These are phyloP conservation scores for Palythoa grandis DNA, from an alignment of 92 coral and sea anemone species.

Conservation along the genomic window DNA sequence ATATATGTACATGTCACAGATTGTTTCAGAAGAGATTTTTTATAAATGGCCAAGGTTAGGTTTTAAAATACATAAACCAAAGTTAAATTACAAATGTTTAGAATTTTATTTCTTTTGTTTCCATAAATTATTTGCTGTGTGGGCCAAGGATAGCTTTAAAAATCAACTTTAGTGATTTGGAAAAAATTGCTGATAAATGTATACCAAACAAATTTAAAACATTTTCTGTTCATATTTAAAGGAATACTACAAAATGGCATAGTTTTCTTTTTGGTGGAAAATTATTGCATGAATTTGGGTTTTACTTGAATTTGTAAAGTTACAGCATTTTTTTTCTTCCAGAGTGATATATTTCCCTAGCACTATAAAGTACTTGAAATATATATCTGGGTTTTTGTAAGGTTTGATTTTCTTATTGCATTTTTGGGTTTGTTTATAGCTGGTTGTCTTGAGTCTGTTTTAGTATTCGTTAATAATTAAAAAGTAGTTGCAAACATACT, in stretches of 20 bases:
- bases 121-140: not conserved
- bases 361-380: not conserved
- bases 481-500: conserved; percentile 3
- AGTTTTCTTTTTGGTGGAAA: not conserved
- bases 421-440: not conserved
- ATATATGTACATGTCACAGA: not conserved
- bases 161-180: not conserved
- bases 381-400: not conserved
- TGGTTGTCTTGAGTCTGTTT: conserved; percentile 36
- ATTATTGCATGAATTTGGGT: not conserved
- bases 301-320: not conserved
- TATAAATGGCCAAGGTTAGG: too few relatives aligned
- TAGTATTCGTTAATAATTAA: conserved; percentile 27
- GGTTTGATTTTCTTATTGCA: not conserved
- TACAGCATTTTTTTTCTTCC: not conserved
- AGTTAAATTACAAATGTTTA: not conserved
- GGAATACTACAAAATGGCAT: not conserved
- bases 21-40: too few relatives aligned
- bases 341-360: not conserved
- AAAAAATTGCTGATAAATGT: not conserved
- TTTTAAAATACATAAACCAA: too few relatives aligned
- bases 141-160: not conserved
- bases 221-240: not conserved
- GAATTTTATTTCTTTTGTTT: not conserved
- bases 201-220: not conserved